phyloP scores from a whole-genome alignment of 2,797 vertebrate genomes.

The Peromyscus aztecus region DNA sequence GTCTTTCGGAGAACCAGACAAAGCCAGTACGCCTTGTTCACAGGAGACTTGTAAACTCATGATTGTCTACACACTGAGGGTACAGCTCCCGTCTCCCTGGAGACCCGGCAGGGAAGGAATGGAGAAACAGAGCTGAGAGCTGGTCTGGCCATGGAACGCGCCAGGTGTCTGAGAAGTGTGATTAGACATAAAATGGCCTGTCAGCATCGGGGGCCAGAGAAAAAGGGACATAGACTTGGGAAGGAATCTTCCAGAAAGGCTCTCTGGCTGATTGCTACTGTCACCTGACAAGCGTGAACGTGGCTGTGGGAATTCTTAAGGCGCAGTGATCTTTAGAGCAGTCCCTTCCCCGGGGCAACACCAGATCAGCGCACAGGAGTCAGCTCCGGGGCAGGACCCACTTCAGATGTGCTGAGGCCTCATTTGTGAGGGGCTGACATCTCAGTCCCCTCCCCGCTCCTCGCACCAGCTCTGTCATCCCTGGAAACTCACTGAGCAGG shows the following conservation, averaged over 20 bases:
- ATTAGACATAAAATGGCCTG: neutral
- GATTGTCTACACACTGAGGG: neutral
- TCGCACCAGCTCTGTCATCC: slow-evolving; percentile 39
- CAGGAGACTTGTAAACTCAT: accelerated
- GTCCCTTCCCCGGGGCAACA: neutral
- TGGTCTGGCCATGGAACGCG: neutral
- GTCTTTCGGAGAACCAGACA: neutral
- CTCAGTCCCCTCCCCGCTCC: neutral
- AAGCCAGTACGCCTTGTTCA: neutral
- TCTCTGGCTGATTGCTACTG: neutral
- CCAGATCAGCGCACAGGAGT: neutral
- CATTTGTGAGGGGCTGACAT: neutral
- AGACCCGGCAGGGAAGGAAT: neutral
- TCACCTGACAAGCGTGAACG: accelerated
- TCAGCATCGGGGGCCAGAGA: neutral
- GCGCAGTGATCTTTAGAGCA: accelerated
- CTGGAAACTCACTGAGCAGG: slow-evolving; percentile 4
- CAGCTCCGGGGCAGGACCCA: neutral
- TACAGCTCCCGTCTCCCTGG: neutral
- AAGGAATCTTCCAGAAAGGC: neutral
- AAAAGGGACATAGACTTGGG: neutral
- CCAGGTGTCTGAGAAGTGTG: neutral
- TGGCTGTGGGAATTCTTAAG: neutral
- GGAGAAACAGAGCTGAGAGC: neutral
- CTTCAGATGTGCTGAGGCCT: slow-evolving; percentile 3